These are phyloP conservation scores for Neogale vison DNA, from an alignment of 2,113 vertebrate genomes.

Conservation along the genomic window DNA sequence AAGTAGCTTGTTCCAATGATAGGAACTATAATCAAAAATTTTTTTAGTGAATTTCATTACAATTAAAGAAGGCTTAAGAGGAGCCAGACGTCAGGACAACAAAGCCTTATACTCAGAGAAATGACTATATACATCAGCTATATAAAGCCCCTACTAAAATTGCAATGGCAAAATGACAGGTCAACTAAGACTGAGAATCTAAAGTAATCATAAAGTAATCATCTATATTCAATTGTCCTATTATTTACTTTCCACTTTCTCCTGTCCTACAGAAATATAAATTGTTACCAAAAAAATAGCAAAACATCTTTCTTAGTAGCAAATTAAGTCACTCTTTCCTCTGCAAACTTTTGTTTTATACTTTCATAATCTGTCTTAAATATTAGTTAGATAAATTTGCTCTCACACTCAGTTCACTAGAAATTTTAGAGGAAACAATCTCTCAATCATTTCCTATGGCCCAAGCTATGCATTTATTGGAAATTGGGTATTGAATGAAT, in stretches of 20 bases:
- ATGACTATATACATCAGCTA: background rate
- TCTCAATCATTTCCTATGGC: background rate
- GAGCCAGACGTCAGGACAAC: background rate
- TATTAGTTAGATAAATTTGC: conserved; percentile 15
- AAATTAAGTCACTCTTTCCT: background rate
- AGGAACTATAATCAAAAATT: background rate
- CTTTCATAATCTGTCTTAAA: background rate
- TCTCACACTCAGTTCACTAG: background rate
- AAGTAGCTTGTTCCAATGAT: background rate
- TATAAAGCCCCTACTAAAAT: background rate
- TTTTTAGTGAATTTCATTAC: background rate
- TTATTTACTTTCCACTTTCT: background rate
- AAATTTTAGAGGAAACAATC: background rate
- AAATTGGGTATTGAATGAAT: background rate
- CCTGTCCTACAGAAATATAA: background rate
- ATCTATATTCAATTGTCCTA: background rate
- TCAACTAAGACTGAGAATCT: background rate
- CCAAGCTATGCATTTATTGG: background rate
- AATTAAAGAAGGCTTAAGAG: background rate
- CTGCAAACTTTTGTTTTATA: background rate
- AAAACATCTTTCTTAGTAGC: background rate
- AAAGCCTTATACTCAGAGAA: background rate
- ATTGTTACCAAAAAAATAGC: background rate
- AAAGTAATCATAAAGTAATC: background rate
- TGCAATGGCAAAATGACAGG: background rate